Evolutionary conservation across 2,888 invertebrate species (phyloP).

Genomic region (Nemurella pictetii): DNA sequence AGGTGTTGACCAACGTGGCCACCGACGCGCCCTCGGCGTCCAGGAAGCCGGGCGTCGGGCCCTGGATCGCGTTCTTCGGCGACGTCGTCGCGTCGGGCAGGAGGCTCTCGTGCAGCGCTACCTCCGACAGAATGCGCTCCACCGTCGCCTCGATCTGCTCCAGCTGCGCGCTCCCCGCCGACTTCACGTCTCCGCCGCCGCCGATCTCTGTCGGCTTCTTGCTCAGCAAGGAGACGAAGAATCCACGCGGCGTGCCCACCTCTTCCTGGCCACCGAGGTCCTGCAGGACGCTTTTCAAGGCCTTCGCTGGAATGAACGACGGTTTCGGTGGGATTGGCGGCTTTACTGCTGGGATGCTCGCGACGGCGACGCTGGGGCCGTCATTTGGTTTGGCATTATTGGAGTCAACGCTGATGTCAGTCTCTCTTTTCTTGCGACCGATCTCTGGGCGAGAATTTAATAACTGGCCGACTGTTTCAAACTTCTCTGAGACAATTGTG

Average conservation of each 20-base stretch:
- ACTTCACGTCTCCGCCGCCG: neutral
- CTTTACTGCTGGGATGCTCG: neutral
- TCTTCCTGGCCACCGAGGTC: neutral
- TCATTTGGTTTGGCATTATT: too few relatives aligned
- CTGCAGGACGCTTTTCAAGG: neutral
- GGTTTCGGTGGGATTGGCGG: neutral
- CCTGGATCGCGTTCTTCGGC: neutral
- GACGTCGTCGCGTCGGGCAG: neutral
- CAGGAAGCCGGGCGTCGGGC: neutral
- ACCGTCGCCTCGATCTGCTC: slow-evolving; percentile 32
- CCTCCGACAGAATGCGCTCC: slow-evolving; percentile 33
- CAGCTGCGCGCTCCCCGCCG: slow-evolving; percentile 12
- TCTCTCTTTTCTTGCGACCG: neutral
- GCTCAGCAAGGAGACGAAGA: neutral
- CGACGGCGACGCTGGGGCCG: too few relatives aligned
- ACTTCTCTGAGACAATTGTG: neutral
- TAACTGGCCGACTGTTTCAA: neutral
- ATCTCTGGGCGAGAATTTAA: too few relatives aligned
- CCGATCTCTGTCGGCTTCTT: neutral
- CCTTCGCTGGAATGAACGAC: neutral
- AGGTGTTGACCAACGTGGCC: slow-evolving; percentile 29
- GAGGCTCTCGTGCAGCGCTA: slow-evolving; percentile 14
- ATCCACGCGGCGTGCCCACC: neutral
- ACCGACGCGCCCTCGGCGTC: neutral
- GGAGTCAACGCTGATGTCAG: neutral